Evolutionary conservation across 2,797 vertebrate species (phyloP), one percentile per base, ranked within the genome.

Genomic region (Danio aesculapii): DNA sequence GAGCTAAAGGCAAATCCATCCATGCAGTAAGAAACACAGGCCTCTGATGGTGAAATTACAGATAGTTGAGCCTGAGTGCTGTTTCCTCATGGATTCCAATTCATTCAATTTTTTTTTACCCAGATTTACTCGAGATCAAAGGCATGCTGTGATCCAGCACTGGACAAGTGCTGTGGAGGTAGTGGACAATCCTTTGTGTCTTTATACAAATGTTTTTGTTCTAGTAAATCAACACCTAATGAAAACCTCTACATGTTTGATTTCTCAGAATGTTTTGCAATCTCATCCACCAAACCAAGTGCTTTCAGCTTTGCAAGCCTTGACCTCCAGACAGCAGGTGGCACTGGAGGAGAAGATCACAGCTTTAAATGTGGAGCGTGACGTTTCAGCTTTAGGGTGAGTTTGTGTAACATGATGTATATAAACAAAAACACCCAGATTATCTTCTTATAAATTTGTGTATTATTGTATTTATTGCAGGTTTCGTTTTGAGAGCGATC

Each of bases 131-230:
- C 72, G 70, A 83, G 90, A 92, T 63, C 90, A 95, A 84, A 92
- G 90, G 62, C 87, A 83, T 62, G 85, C 88, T 52, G 79, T 91
- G 47, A 92, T 92, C 86, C 90, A 93, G 21, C 89, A 91, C 76
- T 95, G 94, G 94, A 84, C 93, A 41, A 93, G 89, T 82, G 80
- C 88, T 47, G 93, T 91, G 62, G 89, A 93, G 93, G 93, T 95
- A 39, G 10, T 84, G 10, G 71, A 55, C 5, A 14, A 12, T 16
- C 1, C 1, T 6, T 43, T 66, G 7, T 52, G 11, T 21, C 5
- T 59, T 43, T 8, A 14, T 59, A 6, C 10, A 7, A 52, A 39
- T 62, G 8, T 21, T 64, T 47, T 46, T 47, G 17, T 52, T 50
- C 3, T 50, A 8, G n/a, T 13, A 49, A 2, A 16, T n/a, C 44